These are phyloP conservation scores for Acleris emargana DNA, from an alignment of 2,888 invertebrate species.

Conservation along the genomic window DNA sequence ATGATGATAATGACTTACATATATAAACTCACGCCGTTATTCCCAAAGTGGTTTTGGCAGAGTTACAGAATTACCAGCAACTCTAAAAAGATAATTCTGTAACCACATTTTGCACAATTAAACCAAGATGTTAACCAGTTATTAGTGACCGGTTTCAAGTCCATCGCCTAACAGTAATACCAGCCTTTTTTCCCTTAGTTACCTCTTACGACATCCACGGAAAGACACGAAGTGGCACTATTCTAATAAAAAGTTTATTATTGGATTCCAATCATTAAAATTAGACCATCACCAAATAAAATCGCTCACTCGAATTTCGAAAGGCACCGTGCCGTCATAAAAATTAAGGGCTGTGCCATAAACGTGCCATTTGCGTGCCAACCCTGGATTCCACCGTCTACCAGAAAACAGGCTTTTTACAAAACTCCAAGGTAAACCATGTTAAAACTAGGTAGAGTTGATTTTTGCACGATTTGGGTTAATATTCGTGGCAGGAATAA, in stretches of 20 bases:
- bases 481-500: conserved; percentile 6
- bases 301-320: conserved; percentile 6
- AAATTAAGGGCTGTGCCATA: conserved; percentile 27
- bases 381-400: conserved; percentile 13
- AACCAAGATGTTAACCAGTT: too few relatives aligned
- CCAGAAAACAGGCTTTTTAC: neutral
- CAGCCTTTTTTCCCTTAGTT: too few relatives aligned
- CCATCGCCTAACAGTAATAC: too few relatives aligned
- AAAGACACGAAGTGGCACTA: too few relatives aligned
- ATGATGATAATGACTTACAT: too few relatives aligned
- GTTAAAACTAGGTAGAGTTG: neutral
- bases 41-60: too few relatives aligned
- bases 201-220: too few relatives aligned
- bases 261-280: neutral
- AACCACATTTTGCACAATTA: too few relatives aligned
- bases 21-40: too few relatives aligned
- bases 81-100: too few relatives aligned
- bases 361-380: conserved; percentile 30
- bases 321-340: conserved; percentile 31
- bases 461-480: conserved; percentile 2
- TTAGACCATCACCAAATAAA: conserved; percentile 1
- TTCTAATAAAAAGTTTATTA: neutral
- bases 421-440: neutral
- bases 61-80: too few relatives aligned
- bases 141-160: too few relatives aligned